These are phyloP conservation scores for Parotocinclus haroldoi DNA, from an alignment of 2,797 vertebrate genomes.

Conservation along the genomic window DNA sequence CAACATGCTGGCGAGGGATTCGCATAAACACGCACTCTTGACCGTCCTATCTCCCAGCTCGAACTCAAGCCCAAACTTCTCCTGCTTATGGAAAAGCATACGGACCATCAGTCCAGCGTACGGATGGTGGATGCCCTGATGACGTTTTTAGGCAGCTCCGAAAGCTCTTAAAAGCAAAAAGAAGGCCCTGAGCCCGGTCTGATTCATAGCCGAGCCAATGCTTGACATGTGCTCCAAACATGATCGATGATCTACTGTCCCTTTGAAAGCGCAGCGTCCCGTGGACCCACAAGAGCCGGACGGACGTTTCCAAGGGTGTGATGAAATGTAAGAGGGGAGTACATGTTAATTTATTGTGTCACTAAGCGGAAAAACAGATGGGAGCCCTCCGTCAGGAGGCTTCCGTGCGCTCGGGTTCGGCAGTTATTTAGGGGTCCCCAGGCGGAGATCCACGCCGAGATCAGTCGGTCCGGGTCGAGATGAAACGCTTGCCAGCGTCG, in stretches of 20 bases:
- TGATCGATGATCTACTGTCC: too few relatives aligned
- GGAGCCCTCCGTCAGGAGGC: conserved; percentile 12
- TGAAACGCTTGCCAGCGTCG: conserved; percentile 3
- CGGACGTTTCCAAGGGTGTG: conserved; percentile 1
- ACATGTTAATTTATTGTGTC: conserved; percentile 25
- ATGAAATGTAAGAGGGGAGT: conserved; percentile 1
- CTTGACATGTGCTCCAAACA: too few relatives aligned
- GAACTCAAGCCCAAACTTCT: too few relatives aligned
- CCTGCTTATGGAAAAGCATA: too few relatives aligned
- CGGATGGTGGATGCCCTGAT: too few relatives aligned
- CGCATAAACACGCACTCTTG: background rate
- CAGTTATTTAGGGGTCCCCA: conserved; percentile 29
- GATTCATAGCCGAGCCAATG: too few relatives aligned
- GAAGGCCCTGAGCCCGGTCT: too few relatives aligned
- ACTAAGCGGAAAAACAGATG: conserved; percentile 31
- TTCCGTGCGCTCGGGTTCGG: conserved; percentile 8
- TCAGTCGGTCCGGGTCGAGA: background rate
- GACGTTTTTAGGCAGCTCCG: too few relatives aligned
- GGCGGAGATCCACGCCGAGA: conserved; percentile 4
- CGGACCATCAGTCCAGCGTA: too few relatives aligned
- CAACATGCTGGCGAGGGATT: conserved; percentile 11
- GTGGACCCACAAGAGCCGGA: background rate
- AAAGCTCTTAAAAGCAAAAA: too few relatives aligned
- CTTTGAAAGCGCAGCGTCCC: background rate
- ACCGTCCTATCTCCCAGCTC: background rate